Percentiles rank a stretch among this genome's conserved stretches.
These are phyloP conservation scores for Dryadula phaetusa DNA, from an alignment of 2,888 invertebrate genomes.

Conservation along the genomic window DNA sequence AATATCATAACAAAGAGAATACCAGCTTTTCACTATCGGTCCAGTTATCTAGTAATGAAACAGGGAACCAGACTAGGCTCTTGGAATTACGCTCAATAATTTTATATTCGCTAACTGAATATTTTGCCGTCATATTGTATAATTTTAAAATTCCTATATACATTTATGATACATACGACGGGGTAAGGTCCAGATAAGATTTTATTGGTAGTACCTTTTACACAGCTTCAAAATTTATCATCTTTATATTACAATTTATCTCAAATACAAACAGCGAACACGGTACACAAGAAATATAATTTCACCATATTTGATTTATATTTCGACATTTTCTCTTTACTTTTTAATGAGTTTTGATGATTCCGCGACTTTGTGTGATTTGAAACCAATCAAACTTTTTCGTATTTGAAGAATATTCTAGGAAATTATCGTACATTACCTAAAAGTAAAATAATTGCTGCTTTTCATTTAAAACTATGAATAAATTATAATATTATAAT, in stretches of 20 bases:
- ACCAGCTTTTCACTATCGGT: conserved; percentile 63
- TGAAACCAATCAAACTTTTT: conserved; percentile 82
- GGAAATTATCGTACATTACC: conserved; percentile 50
- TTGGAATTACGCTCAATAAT: conserved; percentile 51
- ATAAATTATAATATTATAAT: neutral
- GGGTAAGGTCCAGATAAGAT: neutral
- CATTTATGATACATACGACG: neutral
- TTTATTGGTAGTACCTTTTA: neutral
- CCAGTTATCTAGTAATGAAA: conserved; percentile 77
- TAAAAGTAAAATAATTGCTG: conserved; percentile 31
- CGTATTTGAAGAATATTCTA: conserved; percentile 57
- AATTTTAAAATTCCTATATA: conserved; percentile 20
- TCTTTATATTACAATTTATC: neutral
- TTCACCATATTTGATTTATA: conserved; percentile 69
- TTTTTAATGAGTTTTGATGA: conserved; percentile 80
- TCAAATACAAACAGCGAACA: conserved; percentile 27
- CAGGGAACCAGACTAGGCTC: conserved; percentile 58
- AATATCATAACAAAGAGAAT: conserved; percentile 66
- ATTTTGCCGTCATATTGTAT: conserved; percentile 37
- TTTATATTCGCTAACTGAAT: conserved; percentile 65
- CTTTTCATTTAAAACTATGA: conserved; percentile 8
- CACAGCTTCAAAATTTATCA: neutral
- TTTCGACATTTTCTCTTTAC: conserved; percentile 76
- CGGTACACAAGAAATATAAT: conserved; percentile 42
- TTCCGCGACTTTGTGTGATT: conserved; percentile 68